Conservation (phyloP, 2,797 vertebrate species). For the Podarcis siculus region DNA sequence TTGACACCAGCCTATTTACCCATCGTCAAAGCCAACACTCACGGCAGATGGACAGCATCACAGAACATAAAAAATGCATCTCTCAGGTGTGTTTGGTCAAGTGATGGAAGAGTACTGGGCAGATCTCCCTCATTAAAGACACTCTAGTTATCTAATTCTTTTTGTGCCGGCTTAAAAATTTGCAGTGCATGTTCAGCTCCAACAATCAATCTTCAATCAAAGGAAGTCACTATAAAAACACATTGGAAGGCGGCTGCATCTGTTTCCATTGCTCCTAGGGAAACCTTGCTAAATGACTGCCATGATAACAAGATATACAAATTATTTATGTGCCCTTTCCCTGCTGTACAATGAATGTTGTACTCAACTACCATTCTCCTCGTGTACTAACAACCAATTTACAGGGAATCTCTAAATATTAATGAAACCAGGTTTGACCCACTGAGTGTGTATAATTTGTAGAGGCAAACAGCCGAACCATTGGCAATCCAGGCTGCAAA, state of each 20-base stretch:
- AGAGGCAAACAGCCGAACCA: slow-evolving; percentile 23
- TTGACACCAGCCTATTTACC: slow-evolving; percentile 71
- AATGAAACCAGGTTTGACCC: slow-evolving; percentile 26
- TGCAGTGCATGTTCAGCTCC: slow-evolving; percentile 46
- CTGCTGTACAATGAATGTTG: slow-evolving; percentile 27
- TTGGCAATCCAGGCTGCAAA: neutral
- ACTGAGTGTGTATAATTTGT: neutral
- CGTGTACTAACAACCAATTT: neutral
- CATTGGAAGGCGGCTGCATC: slow-evolving; percentile 30
- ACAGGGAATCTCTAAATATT: slow-evolving; percentile 40
- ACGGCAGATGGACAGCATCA: slow-evolving; percentile 39
- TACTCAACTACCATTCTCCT: slow-evolving; percentile 1
- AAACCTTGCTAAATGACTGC: slow-evolving; percentile 43
- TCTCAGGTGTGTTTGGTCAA: slow-evolving; percentile 49
- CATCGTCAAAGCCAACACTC: slow-evolving; percentile 52
- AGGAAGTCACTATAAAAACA: slow-evolving; percentile 61
- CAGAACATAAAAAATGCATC: slow-evolving; percentile 57
- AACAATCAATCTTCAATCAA: slow-evolving; percentile 67
- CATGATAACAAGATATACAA: slow-evolving; percentile 22
- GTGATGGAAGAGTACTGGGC: slow-evolving; percentile 49
- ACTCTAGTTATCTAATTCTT: slow-evolving; percentile 31
- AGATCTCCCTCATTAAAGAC: slow-evolving; percentile 32
- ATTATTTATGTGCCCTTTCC: slow-evolving; percentile 33
- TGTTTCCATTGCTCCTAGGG: slow-evolving; percentile 25
- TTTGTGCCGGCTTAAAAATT: slow-evolving; percentile 51